Conservation (phyloP, 2,888 invertebrate genomes). For the Papilio elwesi region DNA sequence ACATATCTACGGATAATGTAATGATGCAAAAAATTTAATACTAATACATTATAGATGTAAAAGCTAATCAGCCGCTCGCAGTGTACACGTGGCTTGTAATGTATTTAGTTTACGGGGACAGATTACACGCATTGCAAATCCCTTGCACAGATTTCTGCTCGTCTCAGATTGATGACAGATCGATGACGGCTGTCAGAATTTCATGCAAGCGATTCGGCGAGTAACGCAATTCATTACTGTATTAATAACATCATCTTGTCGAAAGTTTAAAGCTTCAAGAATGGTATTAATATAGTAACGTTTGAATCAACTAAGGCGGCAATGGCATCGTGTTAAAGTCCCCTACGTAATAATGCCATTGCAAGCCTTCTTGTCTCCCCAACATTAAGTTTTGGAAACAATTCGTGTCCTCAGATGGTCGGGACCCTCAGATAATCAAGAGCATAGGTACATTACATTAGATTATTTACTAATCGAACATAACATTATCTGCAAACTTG, state of each 20-base stretch:
- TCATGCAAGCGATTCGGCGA: slow-evolving; percentile 34
- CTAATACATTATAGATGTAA: slow-evolving; percentile 61
- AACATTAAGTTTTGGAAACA: slow-evolving; percentile 59
- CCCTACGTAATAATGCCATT: slow-evolving; percentile 52
- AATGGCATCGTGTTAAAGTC: slow-evolving; percentile 55
- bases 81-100: slow-evolving; percentile 60
- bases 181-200: slow-evolving; percentile 39
- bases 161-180: background rate
- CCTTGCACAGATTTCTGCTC: slow-evolving; percentile 41
- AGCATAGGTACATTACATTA: slow-evolving; percentile 80
- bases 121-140: slow-evolving; percentile 28
- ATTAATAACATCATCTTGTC: slow-evolving; percentile 49
- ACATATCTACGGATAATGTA: slow-evolving; percentile 54
- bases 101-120: slow-evolving; percentile 50
- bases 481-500: slow-evolving; percentile 80
- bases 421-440: slow-evolving; percentile 64
- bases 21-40: slow-evolving; percentile 59
- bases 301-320: slow-evolving; percentile 53
- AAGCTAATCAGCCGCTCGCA: slow-evolving; percentile 66
- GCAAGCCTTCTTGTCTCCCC: slow-evolving; percentile 57
- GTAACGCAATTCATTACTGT: slow-evolving; percentile 39
- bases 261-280: slow-evolving; percentile 27
- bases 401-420: slow-evolving; percentile 64
- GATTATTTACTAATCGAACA: slow-evolving; percentile 78
- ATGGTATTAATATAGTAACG: slow-evolving; percentile 51